phyloP scores from a whole-genome alignment of 1,140 invertebrate species.

The Drosophila gunungcola region DNA sequence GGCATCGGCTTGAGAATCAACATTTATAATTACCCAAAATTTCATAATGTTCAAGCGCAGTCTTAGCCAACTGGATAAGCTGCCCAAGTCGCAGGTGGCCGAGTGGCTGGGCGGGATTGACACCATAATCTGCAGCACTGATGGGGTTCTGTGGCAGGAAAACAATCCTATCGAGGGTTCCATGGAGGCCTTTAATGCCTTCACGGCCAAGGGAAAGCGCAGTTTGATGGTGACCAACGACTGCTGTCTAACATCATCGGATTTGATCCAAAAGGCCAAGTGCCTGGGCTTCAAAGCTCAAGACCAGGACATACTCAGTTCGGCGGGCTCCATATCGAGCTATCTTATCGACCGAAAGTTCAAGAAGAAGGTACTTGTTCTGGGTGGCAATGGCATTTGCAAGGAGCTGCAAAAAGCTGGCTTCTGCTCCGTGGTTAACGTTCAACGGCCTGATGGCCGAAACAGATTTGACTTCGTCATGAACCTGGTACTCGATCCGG shows the following conservation, averaged over 20 bases:
- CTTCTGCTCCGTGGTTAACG: conserved; percentile 6
- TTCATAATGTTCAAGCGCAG: conserved; percentile 50
- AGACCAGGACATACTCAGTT: conserved; percentile 12
- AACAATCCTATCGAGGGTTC: conserved; percentile 35
- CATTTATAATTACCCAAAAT: conserved; percentile 2
- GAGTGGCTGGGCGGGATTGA: conserved; percentile 55
- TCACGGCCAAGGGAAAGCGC: conserved; percentile 24
- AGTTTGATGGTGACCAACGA: conserved; percentile 47
- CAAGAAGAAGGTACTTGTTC: conserved; percentile 34
- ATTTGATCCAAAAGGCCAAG: conserved; percentile 24
- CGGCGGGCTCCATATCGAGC: conserved; percentile 23
- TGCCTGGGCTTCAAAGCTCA: conserved; percentile 24
- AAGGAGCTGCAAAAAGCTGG: conserved; percentile 28
- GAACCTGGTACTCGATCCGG: conserved; percentile 27
- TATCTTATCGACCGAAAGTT: conserved; percentile 39
- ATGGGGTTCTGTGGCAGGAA: conserved; percentile 62
- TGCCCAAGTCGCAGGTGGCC: conserved; percentile 34
- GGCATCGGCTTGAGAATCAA: not conserved
- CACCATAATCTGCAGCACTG: conserved; percentile 52
- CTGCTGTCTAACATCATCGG: not conserved
- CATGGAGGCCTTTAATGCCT: conserved; percentile 44
- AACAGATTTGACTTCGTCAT: not conserved
- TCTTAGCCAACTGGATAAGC: conserved; percentile 32
- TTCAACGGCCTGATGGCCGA: not conserved
- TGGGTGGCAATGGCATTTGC: conserved; percentile 39